Evolutionary conservation across 2,888 invertebrate genomes (phyloP).

Genomic region (Emmelina monodactyla): DNA sequence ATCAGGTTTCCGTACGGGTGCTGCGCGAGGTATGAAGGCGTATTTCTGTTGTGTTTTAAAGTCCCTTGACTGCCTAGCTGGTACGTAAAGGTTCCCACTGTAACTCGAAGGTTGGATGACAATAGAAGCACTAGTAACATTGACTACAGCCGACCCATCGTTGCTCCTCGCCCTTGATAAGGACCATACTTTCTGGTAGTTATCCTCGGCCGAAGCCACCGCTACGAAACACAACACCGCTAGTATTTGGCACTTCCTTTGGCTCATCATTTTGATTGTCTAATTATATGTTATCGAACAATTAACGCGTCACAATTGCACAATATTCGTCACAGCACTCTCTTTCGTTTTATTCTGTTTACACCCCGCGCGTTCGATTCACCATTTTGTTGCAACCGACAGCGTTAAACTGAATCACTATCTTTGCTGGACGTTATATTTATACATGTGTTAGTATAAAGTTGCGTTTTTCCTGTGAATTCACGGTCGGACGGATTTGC

Average conservation of each 20-base stretch:
- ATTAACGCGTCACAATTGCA: slow-evolving; percentile 27
- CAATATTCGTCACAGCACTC: slow-evolving; percentile 40
- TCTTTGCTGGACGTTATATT: slow-evolving; percentile 49
- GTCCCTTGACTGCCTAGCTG: slow-evolving; percentile 23
- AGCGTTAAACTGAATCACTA: slow-evolving; percentile 59
- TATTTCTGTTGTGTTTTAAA: slow-evolving; percentile 27
- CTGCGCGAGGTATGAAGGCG: slow-evolving; percentile 44
- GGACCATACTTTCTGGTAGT: slow-evolving; percentile 45
- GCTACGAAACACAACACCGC: slow-evolving; percentile 27
- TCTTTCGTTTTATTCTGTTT: slow-evolving; percentile 24
- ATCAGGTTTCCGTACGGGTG: slow-evolving; percentile 31
- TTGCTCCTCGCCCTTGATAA: slow-evolving; percentile 30
- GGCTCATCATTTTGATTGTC: slow-evolving; percentile 26
- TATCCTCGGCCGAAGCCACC: slow-evolving; percentile 26
- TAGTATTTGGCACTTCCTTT: slow-evolving; percentile 28
- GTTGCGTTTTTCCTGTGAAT: slow-evolving; percentile 54
- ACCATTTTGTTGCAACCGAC: slow-evolving; percentile 58
- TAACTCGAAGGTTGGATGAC: slow-evolving; percentile 38
- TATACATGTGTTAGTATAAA: slow-evolving; percentile 57
- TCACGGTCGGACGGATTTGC: slow-evolving; percentile 44
- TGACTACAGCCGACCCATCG: slow-evolving; percentile 39
- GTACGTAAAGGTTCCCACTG: slow-evolving; percentile 16
- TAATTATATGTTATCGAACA: slow-evolving; percentile 18
- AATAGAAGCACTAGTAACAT: slow-evolving; percentile 45
- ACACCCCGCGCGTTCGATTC: slow-evolving; percentile 33